Percentiles rank a stretch among this genome's conserved stretches.
Conservation (phyloP, 2,797 vertebrate species). For the Crocodylus rhombifer region DNA sequence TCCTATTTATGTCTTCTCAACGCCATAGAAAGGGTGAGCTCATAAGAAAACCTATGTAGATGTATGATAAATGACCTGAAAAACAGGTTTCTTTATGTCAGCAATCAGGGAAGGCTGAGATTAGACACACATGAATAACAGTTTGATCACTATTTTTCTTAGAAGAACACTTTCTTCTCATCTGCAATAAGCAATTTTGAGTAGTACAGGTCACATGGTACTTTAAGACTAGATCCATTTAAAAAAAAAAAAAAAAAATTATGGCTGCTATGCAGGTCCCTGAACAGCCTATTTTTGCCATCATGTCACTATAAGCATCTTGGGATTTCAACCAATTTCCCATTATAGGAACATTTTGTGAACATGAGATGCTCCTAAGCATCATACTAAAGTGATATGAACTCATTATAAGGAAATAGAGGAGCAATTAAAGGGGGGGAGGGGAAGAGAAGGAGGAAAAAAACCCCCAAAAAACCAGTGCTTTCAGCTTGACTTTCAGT, state of each 20-base stretch:
- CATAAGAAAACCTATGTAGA: slow-evolving; percentile 79
- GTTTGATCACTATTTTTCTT: slow-evolving; percentile 61
- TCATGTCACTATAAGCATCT: background rate
- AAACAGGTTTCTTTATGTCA: slow-evolving; percentile 80
- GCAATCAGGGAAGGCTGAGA: slow-evolving; percentile 68
- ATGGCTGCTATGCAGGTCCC: background rate
- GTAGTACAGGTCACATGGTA: slow-evolving; percentile 57
- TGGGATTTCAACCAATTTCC: background rate
- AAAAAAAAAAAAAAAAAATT: background rate
- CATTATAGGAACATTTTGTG: background rate
- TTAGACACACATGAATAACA: slow-evolving; percentile 66
- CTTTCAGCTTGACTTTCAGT: slow-evolving; percentile 50
- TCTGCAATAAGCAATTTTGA: slow-evolving; percentile 63
- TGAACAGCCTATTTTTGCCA: slow-evolving; percentile 35
- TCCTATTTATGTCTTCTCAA: slow-evolving; percentile 77
- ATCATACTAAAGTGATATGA: slow-evolving; percentile 20
- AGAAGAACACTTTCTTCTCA: slow-evolving; percentile 62
- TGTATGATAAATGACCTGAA: slow-evolving; percentile 81
- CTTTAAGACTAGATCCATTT: background rate
- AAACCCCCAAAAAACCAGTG: background rate
- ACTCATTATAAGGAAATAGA: background rate
- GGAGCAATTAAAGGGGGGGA: background rate
- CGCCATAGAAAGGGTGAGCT: slow-evolving; percentile 73
- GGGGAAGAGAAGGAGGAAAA: background rate
- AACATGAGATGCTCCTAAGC: background rate